A percentile compares a stretch with the other conserved stretches of the same genome.
phyloP scores from a whole-genome alignment of 2,797 vertebrate species.

The Spea hammondii region DNA sequence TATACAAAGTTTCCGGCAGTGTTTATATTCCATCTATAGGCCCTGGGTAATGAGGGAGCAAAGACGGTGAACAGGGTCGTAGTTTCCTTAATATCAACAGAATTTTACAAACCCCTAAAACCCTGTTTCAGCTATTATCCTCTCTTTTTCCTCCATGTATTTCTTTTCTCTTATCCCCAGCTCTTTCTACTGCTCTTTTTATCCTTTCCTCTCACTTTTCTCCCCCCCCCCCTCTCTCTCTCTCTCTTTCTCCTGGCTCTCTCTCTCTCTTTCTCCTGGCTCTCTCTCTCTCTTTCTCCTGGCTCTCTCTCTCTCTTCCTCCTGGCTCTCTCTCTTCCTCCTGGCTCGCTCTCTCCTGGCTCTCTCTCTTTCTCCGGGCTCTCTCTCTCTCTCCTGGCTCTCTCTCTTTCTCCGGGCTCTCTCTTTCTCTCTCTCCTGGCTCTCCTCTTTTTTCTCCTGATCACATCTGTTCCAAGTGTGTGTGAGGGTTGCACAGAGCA shows the following conservation, averaged over 20 bases:
- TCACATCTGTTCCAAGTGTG: conserved; percentile 53
- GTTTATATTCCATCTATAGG: conserved; percentile 25
- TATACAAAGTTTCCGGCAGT: conserved; percentile 16
- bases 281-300: neutral
- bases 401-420: neutral
- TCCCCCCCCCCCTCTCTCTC: neutral
- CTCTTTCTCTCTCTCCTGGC: conserved; percentile 16
- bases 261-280: neutral
- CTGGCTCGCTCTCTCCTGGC: too few species aligned
- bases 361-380: neutral
- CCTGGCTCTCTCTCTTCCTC: neutral
- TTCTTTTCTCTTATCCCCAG: too few species aligned
- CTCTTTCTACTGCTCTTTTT: neutral
- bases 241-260: neutral
- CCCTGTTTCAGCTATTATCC: too few species aligned
- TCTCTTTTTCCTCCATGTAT: too few species aligned
- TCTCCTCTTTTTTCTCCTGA: conserved; percentile 35
- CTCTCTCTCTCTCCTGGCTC: neutral
- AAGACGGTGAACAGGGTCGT: too few species aligned
- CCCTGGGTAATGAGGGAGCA: neutral
- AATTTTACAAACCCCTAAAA: too few species aligned
- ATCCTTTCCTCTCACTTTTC: neutral
- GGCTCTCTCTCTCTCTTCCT: neutral
- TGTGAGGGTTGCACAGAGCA: conserved; percentile 43
- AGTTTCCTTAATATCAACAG: too few species aligned